Evolutionary conservation across 2,113 vertebrate species (phyloP), one percentile per base, ranked within the genome.

Genomic region (Hemibagrus wyckioides): DNA sequence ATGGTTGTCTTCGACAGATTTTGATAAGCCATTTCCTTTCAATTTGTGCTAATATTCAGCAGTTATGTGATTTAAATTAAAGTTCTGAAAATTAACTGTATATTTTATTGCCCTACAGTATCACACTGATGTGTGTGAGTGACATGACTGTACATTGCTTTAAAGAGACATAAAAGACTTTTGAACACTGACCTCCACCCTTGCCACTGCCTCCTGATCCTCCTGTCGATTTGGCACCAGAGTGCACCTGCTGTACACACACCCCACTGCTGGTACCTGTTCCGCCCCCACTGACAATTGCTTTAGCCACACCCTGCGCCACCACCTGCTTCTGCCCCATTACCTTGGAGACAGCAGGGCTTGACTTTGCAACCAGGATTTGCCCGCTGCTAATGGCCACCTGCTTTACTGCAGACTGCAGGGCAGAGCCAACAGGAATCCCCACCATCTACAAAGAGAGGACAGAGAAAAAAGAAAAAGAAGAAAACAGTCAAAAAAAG

Each of bases 281-380:
- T 89, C 95, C 94, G 0, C 96, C 94, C 90, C 97, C 96, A 6
- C 97, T 98, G 91, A 99, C 97, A 0, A 99, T 96, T 86, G 98
- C 98, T 93, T 99, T 99, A 88, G 98, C 98, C 19, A 99, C 97
- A 87, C 98, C 98, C 94, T 99, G 98, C 83, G 97, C 97, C 90
- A 99, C 94, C 89, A 99, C 97, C 92, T 99, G 98, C 91, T 99
- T 99, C 2, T 96, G 96, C 10, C 96, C 96, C 90, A 98, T 95
- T 89, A 97, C 96, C 92, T 99, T 99, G 89, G 97, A 94, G 30
- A 95, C 95, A 0, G 96, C 95, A 39, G 97, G 96, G 92, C 94
- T 95, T 85, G 97, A 96, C 93, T 99, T 99, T 86, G 98, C 96
- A 19, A 99, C 98, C 30, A 99, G 95, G 91, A 99, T 98, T 92